Evolutionary conservation across 2,888 invertebrate species (phyloP), one percentile per base, ranked within the genome.

Genomic region (Amphimallon solstitiale): DNA sequence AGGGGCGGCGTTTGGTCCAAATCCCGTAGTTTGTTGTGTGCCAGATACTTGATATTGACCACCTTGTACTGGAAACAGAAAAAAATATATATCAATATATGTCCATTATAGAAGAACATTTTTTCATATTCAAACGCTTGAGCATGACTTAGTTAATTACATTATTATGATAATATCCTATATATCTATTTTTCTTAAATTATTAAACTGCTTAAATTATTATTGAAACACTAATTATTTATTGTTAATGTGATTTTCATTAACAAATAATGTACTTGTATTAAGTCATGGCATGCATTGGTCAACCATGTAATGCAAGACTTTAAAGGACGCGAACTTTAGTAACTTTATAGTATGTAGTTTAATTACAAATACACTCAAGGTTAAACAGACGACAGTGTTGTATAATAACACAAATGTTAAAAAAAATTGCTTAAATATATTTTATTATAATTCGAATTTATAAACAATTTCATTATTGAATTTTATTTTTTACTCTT

Each of bases 1-100:
- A 66, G 97, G 96, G 71, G 95, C 92, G 72, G 92, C 92, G 75
- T 92, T 91, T 68, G 92, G 91, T 79, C 88, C 85, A 74, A 86
- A 85, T 68, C 81, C 68, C 6, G 84, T 78, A 52, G 84, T 82
- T 72, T 84, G 81, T 71, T 82, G 83, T 63, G 78, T 71, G 48
- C 74, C 76, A 69, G 83, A 76, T 79, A 87, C 86, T 80, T 86
- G 84, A 74, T 86, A 82, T 77, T 86, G 85, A 75, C 87, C 88
- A 74, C 89, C 87, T 84, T 89, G 90, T 66, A 81, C 79, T 79
- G 70, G 17, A 77, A 77, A 67, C 29, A 67, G 72, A 21, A 54
- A 40, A 43, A 64, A 23, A 49, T 9, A 51, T 14, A 62, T 17
- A 43, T 61, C 5, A 5, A 29, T 29, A 5, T 2, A 23, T 23